These are phyloP conservation scores for Myotis pilosus DNA, from an alignment of 2,797 vertebrate genomes.

Conservation along the genomic window DNA sequence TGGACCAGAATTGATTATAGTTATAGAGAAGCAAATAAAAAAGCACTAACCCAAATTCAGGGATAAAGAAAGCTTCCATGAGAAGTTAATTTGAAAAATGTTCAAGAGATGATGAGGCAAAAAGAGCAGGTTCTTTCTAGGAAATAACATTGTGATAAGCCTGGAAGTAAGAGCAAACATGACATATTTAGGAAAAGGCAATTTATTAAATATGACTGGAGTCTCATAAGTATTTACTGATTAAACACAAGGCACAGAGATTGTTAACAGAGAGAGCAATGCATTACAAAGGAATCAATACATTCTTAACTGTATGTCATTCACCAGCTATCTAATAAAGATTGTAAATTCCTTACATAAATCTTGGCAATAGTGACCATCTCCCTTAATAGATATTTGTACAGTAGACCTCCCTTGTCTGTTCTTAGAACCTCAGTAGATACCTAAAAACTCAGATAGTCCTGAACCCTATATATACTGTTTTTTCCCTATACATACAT, in stretches of 20 bases:
- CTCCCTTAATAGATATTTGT: background rate
- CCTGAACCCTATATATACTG: background rate
- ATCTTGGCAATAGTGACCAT: background rate
- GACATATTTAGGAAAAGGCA: background rate
- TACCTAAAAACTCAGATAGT: background rate
- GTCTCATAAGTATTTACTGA: background rate
- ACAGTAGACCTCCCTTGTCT: background rate
- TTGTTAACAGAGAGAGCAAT: background rate
- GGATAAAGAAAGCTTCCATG: background rate
- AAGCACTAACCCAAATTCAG: background rate
- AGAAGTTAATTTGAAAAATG: background rate
- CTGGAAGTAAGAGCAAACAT: background rate
- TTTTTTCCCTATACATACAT: background rate
- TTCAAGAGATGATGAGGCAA: background rate
- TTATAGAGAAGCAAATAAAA: background rate
- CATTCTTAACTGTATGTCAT: background rate
- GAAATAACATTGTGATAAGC: background rate
- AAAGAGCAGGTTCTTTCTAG: background rate
- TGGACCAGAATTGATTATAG: background rate
- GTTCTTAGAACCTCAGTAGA: background rate
- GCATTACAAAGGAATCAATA: background rate
- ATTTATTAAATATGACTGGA: background rate
- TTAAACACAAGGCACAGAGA: background rate
- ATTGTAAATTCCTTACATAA: background rate
- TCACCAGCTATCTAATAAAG: background rate